A percentile compares a stretch with the other conserved stretches of the same genome.
These are phyloP conservation scores for Patagioenas fasciata DNA, from an alignment of 2,113 vertebrate species.

Conservation along the genomic window DNA sequence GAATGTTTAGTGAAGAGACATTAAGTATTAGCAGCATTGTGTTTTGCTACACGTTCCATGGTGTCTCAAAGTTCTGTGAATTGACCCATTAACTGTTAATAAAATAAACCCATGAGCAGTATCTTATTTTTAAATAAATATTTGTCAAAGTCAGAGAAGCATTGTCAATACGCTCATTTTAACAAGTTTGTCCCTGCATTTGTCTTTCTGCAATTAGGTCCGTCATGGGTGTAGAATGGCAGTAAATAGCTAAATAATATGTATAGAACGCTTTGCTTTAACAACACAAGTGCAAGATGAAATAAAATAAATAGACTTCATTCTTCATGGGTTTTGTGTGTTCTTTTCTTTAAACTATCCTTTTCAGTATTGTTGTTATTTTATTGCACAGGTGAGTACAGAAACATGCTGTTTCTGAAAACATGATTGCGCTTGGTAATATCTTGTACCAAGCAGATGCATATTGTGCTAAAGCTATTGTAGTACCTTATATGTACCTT, in stretches of 20 bases:
- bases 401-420: neutral
- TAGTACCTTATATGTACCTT: neutral
- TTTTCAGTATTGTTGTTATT: neutral
- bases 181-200: conserved; percentile 51
- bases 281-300: conserved; percentile 38
- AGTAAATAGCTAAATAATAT: conserved; percentile 55
- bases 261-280: conserved; percentile 51
- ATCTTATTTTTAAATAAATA: conserved; percentile 52
- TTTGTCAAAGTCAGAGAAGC: conserved; percentile 30
- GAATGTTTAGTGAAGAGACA: neutral
- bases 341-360: conserved; percentile 42
- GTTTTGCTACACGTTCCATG: neutral
- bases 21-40: neutral
- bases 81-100: conserved; percentile 54
- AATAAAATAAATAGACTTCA: conserved; percentile 58
- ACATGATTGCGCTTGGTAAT: neutral
- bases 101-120: conserved; percentile 32
- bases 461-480: neutral
- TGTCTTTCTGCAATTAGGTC: conserved; percentile 48
- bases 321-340: conserved; percentile 10
- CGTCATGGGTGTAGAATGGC: conserved; percentile 47
- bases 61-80: conserved; percentile 54
- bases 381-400: neutral
- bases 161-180: conserved; percentile 25
- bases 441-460: neutral